These are phyloP conservation scores for Dryococelus australis DNA, from an alignment of 2,888 invertebrate species.

Conservation along the genomic window DNA sequence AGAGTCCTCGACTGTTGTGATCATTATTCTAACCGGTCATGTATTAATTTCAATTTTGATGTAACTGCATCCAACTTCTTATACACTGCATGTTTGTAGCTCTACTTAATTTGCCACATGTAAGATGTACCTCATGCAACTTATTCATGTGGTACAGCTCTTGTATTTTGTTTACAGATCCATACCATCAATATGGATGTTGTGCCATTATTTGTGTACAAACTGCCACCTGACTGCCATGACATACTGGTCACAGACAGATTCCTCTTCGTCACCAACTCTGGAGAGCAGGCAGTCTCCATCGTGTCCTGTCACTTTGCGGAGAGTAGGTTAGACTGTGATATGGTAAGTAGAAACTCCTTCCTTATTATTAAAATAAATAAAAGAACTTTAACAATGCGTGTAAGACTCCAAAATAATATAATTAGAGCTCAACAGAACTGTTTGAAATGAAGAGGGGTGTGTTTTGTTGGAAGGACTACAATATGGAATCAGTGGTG, in stretches of 20 bases:
- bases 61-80: too few relatives aligned
- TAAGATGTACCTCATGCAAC: too few relatives aligned
- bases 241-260: slow-evolving; percentile 72
- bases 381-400: too few relatives aligned
- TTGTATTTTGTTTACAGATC: slow-evolving; percentile 60
- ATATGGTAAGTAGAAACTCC: slow-evolving; percentile 56
- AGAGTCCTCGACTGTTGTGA: too few relatives aligned
- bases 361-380: background rate
- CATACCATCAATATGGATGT: slow-evolving; percentile 72
- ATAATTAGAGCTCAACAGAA: too few relatives aligned
- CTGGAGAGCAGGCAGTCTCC: slow-evolving; percentile 59
- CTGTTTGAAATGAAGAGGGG: too few relatives aligned
- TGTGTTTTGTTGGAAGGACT: slow-evolving; percentile 58
- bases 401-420: too few relatives aligned
- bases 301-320: slow-evolving; percentile 67
- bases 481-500: slow-evolving; percentile 65
- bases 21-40: too few relatives aligned
- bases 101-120: too few relatives aligned
- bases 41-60: too few relatives aligned
- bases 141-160: background rate
- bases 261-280: slow-evolving; percentile 69
- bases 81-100: too few relatives aligned
- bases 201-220: slow-evolving; percentile 73
- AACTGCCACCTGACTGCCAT: slow-evolving; percentile 68
- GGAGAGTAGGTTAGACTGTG: slow-evolving; percentile 63